Evolutionary conservation across 2,797 vertebrate species (phyloP).

Genomic region (Poeciliopsis turneri): DNA sequence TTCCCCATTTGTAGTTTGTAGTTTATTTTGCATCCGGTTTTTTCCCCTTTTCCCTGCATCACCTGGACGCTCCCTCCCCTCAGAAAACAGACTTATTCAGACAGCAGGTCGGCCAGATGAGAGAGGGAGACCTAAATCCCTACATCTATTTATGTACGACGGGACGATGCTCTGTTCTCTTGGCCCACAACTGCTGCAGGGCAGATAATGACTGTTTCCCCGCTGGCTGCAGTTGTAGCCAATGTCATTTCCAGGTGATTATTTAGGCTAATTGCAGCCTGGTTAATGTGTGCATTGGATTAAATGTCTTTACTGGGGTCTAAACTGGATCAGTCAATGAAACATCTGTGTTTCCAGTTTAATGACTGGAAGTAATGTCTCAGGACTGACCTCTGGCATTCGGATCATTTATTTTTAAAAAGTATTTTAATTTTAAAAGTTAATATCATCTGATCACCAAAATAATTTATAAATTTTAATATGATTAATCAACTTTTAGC

Average conservation of each 20-base stretch:
- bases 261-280: slow-evolving; percentile 72
- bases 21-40: slow-evolving; percentile 25
- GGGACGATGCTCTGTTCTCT: slow-evolving; percentile 60
- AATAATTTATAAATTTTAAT: background rate
- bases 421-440: background rate
- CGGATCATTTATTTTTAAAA: background rate
- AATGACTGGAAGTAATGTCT: slow-evolving; percentile 18
- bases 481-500: background rate
- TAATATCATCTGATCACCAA: background rate
- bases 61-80: slow-evolving; percentile 58
- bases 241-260: slow-evolving; percentile 61
- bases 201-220: slow-evolving; percentile 43
- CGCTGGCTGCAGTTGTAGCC: slow-evolving; percentile 46
- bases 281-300: slow-evolving; percentile 56
- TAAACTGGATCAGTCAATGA: slow-evolving; percentile 32
- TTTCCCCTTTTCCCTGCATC: slow-evolving; percentile 61
- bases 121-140: slow-evolving; percentile 75
- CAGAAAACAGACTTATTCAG: slow-evolving; percentile 29
- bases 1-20: background rate
- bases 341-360: slow-evolving; percentile 5
- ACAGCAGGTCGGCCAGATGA: slow-evolving; percentile 68
- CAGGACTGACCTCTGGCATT: background rate
- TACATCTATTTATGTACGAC: slow-evolving; percentile 73
- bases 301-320: slow-evolving; percentile 40
- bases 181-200: slow-evolving; percentile 58